Base-by-base conservation (phyloP, 2,888 invertebrate genomes). In the Eupithecia subfuscata region DNA sequence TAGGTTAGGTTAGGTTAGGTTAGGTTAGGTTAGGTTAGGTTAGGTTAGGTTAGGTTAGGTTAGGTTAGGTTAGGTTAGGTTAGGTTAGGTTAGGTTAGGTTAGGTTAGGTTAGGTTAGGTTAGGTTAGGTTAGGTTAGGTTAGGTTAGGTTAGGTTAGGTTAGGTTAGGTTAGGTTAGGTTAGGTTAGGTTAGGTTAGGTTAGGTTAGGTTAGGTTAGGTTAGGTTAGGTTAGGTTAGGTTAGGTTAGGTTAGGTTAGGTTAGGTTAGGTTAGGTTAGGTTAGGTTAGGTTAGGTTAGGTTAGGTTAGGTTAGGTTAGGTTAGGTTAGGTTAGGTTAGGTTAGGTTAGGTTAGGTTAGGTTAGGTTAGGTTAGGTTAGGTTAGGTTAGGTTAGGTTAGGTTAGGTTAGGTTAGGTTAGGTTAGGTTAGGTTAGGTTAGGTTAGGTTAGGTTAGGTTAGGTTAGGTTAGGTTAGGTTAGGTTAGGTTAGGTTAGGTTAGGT, bases 71-170 rank as follows among this genome's bases (percentile, higher is more conserved):
- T 48, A 48, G 48, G 48, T 48, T 48, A 48, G 48, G 48, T 48
- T 48, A 48, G 48, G 48, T 48, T 48, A 77, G 77, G 77, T 77
- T 77, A 77, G 77, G 77, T 77, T 74, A 76, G 77, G 77, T 77
- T 77, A 77, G 77, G 77, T 77, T 77, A 77, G 77, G 76, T 76
- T 76, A 75, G 77, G 73, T 77, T 75, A 73, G 77, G 75, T 77
- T 77, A 75, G 77, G 75, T 77, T 77, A 74, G 74, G 74, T 76
- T 76, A 74, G 76, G 74, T 76, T 74, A 77, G 77, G 77, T 77
- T 77, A 77, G 77, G 77, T 77, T 77, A 77, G 77, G 77, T 77
- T 77, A 77, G 77, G 76, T 76, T 76, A 71, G 75, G 71, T 75
- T 71, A 72, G 77, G 71, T 77, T 72, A 75, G 77, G 75, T 77